A percentile compares a stretch with the other conserved stretches of the same genome.
phyloP scores from a whole-genome alignment of 2,888 invertebrate species.

The Drosophila vallismaia region DNA sequence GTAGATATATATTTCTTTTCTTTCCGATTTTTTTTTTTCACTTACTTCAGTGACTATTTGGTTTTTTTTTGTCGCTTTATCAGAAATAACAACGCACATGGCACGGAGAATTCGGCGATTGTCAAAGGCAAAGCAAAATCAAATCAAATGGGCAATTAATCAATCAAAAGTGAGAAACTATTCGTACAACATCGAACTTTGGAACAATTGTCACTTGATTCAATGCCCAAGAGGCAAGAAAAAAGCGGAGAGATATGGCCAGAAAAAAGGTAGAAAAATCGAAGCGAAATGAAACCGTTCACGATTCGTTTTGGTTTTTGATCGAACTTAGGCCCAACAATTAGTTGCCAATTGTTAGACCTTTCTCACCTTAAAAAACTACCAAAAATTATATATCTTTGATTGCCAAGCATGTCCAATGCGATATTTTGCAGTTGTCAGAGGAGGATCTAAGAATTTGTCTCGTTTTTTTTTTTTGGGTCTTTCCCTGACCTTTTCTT shows the following conservation, averaged over 20 bases:
- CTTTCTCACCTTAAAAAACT: neutral
- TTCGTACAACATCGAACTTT: conserved; percentile 27
- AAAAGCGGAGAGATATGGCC: conserved; percentile 34
- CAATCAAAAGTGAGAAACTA: conserved; percentile 58
- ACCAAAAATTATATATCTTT: conserved; percentile 25
- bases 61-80: neutral
- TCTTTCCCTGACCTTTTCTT: no score
- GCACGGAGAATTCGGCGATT: conserved; percentile 26
- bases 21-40: no score
- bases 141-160: conserved; percentile 68
- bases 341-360: conserved; percentile 68
- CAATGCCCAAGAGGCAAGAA: conserved; percentile 36
- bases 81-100: conserved; percentile 1
- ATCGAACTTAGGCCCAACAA: conserved; percentile 53
- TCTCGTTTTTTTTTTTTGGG: neutral
- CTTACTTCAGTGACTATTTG: neutral
- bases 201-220: conserved; percentile 68
- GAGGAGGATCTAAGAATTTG: neutral
- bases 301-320: conserved; percentile 55
- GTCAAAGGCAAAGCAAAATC: conserved; percentile 42
- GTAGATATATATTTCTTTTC: neutral
- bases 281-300: conserved; percentile 12
- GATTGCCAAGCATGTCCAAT: conserved; percentile 67
- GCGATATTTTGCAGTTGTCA: conserved; percentile 38
- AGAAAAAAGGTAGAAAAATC: conserved; percentile 5